A percentile compares a stretch with the other conserved stretches of the same genome.
Conservation (phyloP, 2,113 vertebrate genomes). For the Chloropsis cyanopogon region DNA sequence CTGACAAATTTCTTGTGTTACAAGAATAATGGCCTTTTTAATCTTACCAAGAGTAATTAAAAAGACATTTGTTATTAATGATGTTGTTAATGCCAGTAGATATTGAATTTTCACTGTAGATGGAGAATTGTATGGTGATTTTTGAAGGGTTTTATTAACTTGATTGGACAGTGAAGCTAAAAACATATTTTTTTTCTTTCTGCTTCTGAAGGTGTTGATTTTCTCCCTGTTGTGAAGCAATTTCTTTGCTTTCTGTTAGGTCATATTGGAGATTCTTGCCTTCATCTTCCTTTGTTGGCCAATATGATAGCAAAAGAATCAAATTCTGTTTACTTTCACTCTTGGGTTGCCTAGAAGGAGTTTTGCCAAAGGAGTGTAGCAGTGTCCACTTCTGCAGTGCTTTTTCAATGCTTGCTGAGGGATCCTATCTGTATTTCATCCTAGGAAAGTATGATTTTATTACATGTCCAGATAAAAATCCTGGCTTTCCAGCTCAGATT, state of each 20-base stretch:
- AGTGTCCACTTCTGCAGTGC: background rate
- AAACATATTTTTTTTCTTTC: background rate
- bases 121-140: conserved; percentile 53
- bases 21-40: conserved; percentile 80
- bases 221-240: background rate
- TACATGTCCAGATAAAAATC: background rate
- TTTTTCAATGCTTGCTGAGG: background rate
- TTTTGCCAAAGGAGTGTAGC: background rate
- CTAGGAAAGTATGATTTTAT: background rate
- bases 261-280: background rate
- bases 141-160: conserved; percentile 55
- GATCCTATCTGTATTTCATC: background rate
- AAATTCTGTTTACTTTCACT: background rate
- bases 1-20: conserved; percentile 77
- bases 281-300: background rate
- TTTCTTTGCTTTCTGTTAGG: background rate
- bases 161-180: conserved; percentile 39
- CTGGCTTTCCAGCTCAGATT: background rate
- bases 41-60: conserved; percentile 81
- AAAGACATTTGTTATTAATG: conserved; percentile 81
- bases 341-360: background rate
- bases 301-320: background rate
- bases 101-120: conserved; percentile 72
- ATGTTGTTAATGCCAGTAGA: conserved; percentile 78
- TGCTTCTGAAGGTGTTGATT: background rate